Base-by-base conservation (phyloP, 2,888 invertebrate genomes). In the Drosophila pegasa region DNA sequence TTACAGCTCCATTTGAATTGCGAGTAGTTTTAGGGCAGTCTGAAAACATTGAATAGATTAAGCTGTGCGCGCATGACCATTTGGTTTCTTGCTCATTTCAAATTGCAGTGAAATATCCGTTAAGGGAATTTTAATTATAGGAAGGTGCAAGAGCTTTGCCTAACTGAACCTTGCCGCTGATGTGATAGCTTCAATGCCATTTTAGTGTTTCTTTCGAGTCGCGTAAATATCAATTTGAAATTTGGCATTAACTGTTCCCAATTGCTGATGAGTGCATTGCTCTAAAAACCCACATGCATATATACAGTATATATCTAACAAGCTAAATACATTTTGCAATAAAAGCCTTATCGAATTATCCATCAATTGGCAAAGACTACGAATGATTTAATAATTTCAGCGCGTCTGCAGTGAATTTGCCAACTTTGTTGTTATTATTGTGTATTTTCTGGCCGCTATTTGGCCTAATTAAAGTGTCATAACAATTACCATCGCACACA, bases 391-490 rank as follows among this genome's bases (percentile, higher is more conserved):
- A 64, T 60, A 80, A 84, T 87, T 71, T 54, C 57, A 41, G 65
- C 83, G 83, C 83, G 81, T 70, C 72, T 78, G 64, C 58, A 47
- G 33, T 33, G 20, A 40, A 62, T 41, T 69, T 78, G 69, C 55
- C 69, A 78, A 62, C 22, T 52, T 62, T 65, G 18, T 62, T 82
- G 37, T 16, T 54, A 22, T 55, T 54, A 51, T 61, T 16, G n/a
- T 47, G 33, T 50, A 25, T 65, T 66, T 74, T 69, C 48, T 51
- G 67, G 47, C 51, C 45, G 54, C 59, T 70, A 27, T 29, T 54
- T 87, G 81, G 57, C 81, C 87, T 79, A 87, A 87, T 87, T 87
- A 79, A 71, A 63, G 70, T 87, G 89, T 79, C 80, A 83, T 83
- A 89, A 87, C 78, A 80, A 78, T 78, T 75, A 69, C 72, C 47